phyloP scores from a whole-genome alignment of 2,113 vertebrate species.

The Hippolais icterina region DNA sequence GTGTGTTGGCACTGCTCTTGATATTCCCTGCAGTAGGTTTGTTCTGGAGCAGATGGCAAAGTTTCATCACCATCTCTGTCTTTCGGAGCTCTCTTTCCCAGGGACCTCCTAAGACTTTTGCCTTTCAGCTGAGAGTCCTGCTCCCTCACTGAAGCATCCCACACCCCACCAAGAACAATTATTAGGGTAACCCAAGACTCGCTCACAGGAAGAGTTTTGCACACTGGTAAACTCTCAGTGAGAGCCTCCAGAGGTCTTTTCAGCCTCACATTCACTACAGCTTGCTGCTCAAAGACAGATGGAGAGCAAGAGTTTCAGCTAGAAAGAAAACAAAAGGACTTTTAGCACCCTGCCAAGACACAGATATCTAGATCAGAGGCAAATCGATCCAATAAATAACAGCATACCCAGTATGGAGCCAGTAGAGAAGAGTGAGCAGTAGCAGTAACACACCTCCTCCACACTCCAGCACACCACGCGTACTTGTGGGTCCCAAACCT shows the following conservation, averaged over 20 bases:
- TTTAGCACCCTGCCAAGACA: neutral
- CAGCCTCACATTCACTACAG: neutral
- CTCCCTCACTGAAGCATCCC: neutral
- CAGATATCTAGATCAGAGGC: neutral
- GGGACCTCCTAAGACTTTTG: neutral
- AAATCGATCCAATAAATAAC: fast-evolving
- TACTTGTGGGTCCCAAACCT: neutral
- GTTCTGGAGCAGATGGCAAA: constrained; percentile 12
- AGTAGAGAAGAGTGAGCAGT: neutral
- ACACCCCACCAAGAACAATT: neutral
- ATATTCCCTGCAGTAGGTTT: neutral
- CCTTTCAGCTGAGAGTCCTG: neutral
- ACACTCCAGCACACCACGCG: neutral
- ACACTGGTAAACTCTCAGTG: neutral
- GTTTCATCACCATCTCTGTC: neutral
- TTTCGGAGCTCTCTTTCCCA: neutral
- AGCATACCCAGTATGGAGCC: neutral
- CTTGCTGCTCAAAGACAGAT: neutral
- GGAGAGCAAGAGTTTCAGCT: neutral
- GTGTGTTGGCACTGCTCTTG: neutral
- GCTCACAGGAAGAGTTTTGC: neutral
- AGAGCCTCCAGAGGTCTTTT: neutral
- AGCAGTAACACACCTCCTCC: neutral
- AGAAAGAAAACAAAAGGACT: neutral
- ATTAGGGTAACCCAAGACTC: neutral